Evolutionary conservation across 2,113 vertebrate species (phyloP), one percentile per base, ranked within the genome.

Genomic region (Sula dactylatra): DNA sequence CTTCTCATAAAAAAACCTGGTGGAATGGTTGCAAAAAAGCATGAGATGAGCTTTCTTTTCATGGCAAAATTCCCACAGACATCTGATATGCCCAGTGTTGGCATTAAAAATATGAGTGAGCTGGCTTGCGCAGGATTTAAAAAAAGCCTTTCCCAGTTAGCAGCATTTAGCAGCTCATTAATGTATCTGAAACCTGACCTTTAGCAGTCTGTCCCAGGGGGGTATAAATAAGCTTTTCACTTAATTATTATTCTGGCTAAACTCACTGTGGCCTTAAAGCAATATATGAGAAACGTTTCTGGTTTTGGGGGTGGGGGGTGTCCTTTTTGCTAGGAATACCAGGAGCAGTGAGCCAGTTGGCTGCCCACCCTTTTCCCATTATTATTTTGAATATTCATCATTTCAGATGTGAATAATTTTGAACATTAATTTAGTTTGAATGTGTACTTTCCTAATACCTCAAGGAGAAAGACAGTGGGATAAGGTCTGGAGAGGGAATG

Each of bases 121-220:
- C 21, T 88, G 78, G 58, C 64, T 82, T 61, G 67, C 49, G 24
- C 8, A 2, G 59, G 36, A 44, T 38, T 93, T 84, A 8, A 76
- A 86, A 83, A 88, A 83, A 90, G 14, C 66, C 45, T 69, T 71
- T 93, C n/a, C 54, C 45, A 69, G 69, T 94, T 61, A 89, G 27
- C 50, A 96, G 59, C 42, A 88, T 92, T 97, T 90, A 96, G 49
- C 72, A 89, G 61, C 71, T 96, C 95, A 65, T 96, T 86, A 94
- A 86, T 29, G 54, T 58, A 56, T 50, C 88, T 95, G 88, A 95
- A 96, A 82, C 59, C 69, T 67, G 93, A 93, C 78, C 87, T 95
- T 91, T 88, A 67, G 10, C n/a, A 21, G 44, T n/a, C 73, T 88
- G n/a, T 78, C 36, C 38, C 80, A 58, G 32, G 8, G 7, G 71